Evolutionary conservation across 2,113 vertebrate genomes (phyloP), one percentile per base, ranked within the genome.

Genomic region (Sinocyclocheilus anophthalmus): DNA sequence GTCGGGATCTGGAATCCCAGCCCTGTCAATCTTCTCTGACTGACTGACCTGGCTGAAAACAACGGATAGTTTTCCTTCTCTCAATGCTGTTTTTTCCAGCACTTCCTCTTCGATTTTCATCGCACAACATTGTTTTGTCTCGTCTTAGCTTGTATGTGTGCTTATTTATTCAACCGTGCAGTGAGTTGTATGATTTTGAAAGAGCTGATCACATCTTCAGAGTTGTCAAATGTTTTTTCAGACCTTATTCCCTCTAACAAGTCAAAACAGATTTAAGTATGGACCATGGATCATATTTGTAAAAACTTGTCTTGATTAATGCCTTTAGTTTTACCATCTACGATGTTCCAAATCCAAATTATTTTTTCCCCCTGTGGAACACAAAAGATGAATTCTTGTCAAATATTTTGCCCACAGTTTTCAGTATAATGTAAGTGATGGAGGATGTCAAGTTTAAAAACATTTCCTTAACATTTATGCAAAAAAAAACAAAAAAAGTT

Each of bases 91-190:
- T 90, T 85, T 42, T 85, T 75, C 85, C 5, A 81, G 7, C 59
- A 85, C 87, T 87, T 90, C 81, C 91, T 89, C 84, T 79, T 86
- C 69, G 50, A 70, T 87, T 89, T 89, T 84, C 59, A 81, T 90
- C 81, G 84, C 83, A 88, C 87, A 89, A 81, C 84, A 75, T 80
- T 88, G 79, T 88, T 88, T 86, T 79, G 75, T 83, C 73, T 22
- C 73, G 67, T 67, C 84, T 87, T 84, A 30, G 85, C 80, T 84
- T 42, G 87, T 89, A 69, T 37, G 12, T 85, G n/a, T 77, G 80
- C 18, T 59, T 89, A 90, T 91, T 90, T 85, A 90, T 81, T 57
- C 55, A 42, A 69, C 81, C 73, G 50, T 85, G 86, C 37, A 75
- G 84, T 83, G n/a, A 78, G 67, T 50, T 85, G 87, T 77, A 84